Base-by-base conservation (phyloP, 1,140 invertebrate genomes). In the Macrobrachium nipponense region DNA sequence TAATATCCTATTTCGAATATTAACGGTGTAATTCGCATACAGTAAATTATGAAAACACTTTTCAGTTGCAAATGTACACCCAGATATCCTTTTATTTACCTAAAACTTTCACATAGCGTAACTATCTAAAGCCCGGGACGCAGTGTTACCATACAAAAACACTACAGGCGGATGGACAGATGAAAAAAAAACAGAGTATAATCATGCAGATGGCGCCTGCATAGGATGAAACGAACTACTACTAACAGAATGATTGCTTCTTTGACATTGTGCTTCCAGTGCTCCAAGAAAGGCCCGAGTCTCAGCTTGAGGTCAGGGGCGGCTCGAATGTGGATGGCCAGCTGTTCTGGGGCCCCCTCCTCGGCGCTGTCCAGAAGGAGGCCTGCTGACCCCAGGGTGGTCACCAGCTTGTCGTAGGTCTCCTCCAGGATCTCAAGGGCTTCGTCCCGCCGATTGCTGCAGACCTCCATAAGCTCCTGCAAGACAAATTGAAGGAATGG, bases 161-260 rank as follows among this genome's bases (percentile, higher is more conserved):
- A n/a, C n/a, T n/a, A n/a, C n/a, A n/a, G n/a, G n/a, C n/a, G n/a
- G n/a, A n/a, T n/a, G n/a, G n/a, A n/a, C n/a, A n/a, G n/a, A n/a
- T n/a, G n/a, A n/a, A n/a, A n/a, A n/a, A n/a, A n/a, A n/a, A n/a
- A n/a, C n/a, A n/a, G n/a, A n/a, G n/a, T n/a, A n/a, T n/a, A 36
- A 36, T 36, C 27, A 36, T 4, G 27, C 27, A 36, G 27, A 36
- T 4, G 27, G 27, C 27, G 15, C 8, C 43, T 11, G 36, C 59
- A 15, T 64, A n/a, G 20, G 12, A 77, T 12, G 23, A 61, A 23
- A 68, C 15, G n/a, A n/a, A n/a, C n/a, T n/a, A 51, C 23, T 14
- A 18, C 85, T 66, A 23, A 87, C 86, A 82, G 78, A 15, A 76
- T 87, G 15, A 87, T 79, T 12, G 80, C 86, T 36, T 87, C 80